Evolutionary conservation across 2,888 invertebrate genomes (phyloP), one percentile per base, ranked within the genome.

Genomic region (Chrysomela aeneicollis): DNA sequence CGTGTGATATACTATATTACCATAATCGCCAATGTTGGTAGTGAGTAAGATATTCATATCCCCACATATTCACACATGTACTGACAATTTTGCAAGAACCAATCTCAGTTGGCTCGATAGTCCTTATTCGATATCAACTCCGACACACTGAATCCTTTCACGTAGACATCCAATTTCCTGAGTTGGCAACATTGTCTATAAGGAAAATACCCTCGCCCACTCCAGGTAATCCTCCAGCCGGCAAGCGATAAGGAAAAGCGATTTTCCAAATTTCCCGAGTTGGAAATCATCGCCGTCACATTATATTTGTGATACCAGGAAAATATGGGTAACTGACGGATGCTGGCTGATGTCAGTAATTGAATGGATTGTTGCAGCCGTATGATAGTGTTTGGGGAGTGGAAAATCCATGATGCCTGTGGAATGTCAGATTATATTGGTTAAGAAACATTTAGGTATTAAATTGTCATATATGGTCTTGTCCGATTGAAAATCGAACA

Each of bases 211-310:
- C 15, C 6, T 12, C 9, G 12, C 42, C 15, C 42, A 15, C 8
- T 15, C n/a, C 15, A 42, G 42, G 42, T 42, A 42, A 42, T 42
- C 42, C 42, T 42, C 2, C 42, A 42, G 42, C 2, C 42, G 42
- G 42, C 42, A 15, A 42, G 42, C 42, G 63, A 61, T 63, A 67
- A 62, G 61, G 50, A 59, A 67, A 61, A 61, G 61, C 55, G 59
- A 60, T 60, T 61, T 53, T 46, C 50, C 42, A 53, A 63, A 63
- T 63, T 67, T 67, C 58, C 59, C 67, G 42, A 59, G 32, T 55
- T 55, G 54, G 63, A 37, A 32, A 55, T 30, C 62, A 46, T 8
- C 17, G 58, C 0, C 32, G 22, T 63, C 58, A 57, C n/a, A 30
- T 42, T 42, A 42, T 42, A 42, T 42, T n/a, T 42, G 42, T 42